These are phyloP conservation scores for Melipona bicolor DNA, from an alignment of 2,888 invertebrate species.

Conservation along the genomic window DNA sequence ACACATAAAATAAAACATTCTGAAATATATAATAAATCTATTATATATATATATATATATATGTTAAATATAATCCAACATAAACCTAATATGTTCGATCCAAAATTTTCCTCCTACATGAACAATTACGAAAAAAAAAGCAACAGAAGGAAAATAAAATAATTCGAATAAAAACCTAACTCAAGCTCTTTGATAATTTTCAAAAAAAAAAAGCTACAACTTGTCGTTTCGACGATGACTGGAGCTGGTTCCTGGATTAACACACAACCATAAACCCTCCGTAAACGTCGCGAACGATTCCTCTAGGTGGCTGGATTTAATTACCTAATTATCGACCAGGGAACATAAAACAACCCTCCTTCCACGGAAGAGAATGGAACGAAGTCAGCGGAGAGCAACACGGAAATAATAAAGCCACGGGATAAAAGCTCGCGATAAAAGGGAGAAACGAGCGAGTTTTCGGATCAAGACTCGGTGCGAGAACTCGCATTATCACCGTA, in stretches of 20 bases:
- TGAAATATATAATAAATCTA: no score
- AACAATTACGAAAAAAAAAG: no score
- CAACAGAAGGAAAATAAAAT: no score
- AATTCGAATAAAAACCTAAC: no score
- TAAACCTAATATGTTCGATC: no score
- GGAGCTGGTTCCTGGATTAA: neutral
- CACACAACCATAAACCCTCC: neutral
- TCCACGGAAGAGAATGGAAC: neutral
- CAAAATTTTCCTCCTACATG: no score
- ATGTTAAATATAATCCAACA: no score
- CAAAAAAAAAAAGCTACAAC: neutral
- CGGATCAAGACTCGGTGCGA: slow-evolving; percentile 74
- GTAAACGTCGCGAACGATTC: neutral
- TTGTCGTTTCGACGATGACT: neutral
- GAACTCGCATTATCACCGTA: slow-evolving; percentile 73
- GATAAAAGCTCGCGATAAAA: slow-evolving; percentile 32
- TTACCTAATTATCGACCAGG: neutral
- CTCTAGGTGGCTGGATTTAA: neutral
- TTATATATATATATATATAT: no score
- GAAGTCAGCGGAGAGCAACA: neutral
- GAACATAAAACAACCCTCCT: neutral
- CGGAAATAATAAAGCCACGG: slow-evolving; percentile 18
- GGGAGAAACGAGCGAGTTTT: neutral
- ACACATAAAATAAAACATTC: no score
- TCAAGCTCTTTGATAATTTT: fast-evolving